Conservation (phyloP, 2,797 vertebrate species). For the Danio aesculapii region DNA sequence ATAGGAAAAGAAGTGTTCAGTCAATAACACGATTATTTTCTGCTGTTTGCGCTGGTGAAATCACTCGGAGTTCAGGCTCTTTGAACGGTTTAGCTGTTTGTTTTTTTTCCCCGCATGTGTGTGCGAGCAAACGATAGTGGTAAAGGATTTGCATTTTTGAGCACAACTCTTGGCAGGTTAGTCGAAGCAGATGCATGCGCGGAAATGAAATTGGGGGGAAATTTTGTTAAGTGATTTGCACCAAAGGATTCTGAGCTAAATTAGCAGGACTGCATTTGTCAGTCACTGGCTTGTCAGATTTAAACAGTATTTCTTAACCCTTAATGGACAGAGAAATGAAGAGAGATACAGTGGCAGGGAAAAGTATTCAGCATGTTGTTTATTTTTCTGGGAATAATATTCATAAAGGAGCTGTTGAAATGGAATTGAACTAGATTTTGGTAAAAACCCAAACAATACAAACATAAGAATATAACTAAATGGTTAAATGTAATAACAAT, state of each 20-base stretch:
- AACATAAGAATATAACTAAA: too few relatives aligned
- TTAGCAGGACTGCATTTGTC: conserved; percentile 11
- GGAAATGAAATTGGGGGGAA: conserved; percentile 23
- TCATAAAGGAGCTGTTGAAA: too few relatives aligned
- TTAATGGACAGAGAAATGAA: neutral
- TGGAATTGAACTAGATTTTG: too few relatives aligned
- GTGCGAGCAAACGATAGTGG: conserved; percentile 61
- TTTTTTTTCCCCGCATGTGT: conserved; percentile 20
- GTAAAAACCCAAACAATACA: too few relatives aligned
- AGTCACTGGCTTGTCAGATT: conserved; percentile 23
- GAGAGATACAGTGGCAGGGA: neutral
- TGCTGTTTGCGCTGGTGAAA: conserved; percentile 27
- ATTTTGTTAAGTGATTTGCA: conserved; percentile 36
- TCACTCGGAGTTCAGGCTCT: conserved; percentile 39
- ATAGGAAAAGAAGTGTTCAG: conserved; percentile 32
- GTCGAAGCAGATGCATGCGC: conserved; percentile 31
- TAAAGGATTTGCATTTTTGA: conserved; percentile 67
- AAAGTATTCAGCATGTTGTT: too few relatives aligned
- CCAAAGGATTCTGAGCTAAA: conserved; percentile 20
- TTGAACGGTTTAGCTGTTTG: conserved; percentile 43
- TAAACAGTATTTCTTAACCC: neutral
- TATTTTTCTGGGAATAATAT: too few relatives aligned
- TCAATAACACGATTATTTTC: conserved; percentile 60
- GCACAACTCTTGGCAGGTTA: conserved; percentile 60
- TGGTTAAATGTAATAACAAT: too few relatives aligned